Conservation (phyloP, 2,888 invertebrate species). For the Stenurella melanura region DNA sequence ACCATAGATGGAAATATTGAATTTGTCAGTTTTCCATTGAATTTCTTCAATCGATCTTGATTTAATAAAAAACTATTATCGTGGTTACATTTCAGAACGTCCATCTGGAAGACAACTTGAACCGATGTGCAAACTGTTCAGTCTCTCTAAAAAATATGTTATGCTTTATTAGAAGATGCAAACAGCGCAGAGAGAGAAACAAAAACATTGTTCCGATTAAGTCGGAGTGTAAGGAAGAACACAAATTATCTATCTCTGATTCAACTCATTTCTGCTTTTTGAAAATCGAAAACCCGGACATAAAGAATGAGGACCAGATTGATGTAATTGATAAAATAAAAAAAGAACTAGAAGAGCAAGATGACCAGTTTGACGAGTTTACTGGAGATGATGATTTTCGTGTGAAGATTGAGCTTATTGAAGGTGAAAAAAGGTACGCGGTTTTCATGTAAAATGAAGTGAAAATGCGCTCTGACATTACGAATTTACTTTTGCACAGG, state of each 20-base stretch:
- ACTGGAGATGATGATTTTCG: not conserved
- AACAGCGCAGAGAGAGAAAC: not conserved
- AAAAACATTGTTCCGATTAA: not conserved
- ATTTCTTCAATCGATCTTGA: no score
- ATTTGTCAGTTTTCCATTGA: no score
- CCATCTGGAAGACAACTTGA: not conserved
- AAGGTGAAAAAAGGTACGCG: not conserved
- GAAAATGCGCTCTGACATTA: no score
- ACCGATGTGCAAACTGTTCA: not conserved
- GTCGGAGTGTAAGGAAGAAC: not conserved
- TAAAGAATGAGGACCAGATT: not conserved
- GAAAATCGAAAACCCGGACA: not conserved
- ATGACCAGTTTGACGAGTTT: not conserved
- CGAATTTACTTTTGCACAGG: no score
- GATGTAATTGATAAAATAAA: not conserved
- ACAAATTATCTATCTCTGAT: not conserved
- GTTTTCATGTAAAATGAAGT: no score
- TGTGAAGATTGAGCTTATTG: not conserved
- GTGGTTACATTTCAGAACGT: not conserved
- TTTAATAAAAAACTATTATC: no score
- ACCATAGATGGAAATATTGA: no score
- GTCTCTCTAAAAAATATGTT: not conserved
- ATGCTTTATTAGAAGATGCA: not conserved
- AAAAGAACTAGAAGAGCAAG: not conserved
- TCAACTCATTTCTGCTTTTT: not conserved